Evolutionary conservation across 2,113 vertebrate species (phyloP).

Genomic region (Myanophis thanlyinensis): DNA sequence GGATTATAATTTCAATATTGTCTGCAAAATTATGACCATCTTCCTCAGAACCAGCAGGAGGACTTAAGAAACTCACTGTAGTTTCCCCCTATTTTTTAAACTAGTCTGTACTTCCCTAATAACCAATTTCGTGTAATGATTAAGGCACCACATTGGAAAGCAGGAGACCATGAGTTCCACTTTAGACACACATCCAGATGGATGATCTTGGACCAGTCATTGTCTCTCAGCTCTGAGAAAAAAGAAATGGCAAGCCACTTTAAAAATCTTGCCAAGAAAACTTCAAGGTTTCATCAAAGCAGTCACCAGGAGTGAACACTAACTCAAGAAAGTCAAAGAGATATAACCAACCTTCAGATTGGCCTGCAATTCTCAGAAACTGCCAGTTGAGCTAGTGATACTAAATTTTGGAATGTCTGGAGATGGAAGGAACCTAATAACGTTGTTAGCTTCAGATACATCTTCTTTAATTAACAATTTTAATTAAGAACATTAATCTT

Average conservation of each 20-base stretch:
- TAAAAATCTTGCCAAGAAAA: neutral
- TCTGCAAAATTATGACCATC: neutral
- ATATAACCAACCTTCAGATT: neutral
- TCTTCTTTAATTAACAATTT: too few relatives aligned
- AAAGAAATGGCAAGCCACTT: too few relatives aligned
- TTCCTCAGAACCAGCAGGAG: neutral
- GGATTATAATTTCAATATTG: neutral
- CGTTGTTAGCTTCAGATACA: too few relatives aligned
- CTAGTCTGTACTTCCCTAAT: neutral
- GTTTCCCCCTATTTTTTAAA: neutral
- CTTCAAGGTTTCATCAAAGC: neutral
- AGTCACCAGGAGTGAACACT: neutral
- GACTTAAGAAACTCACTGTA: neutral
- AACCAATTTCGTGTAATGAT: neutral
- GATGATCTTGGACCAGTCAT: neutral
- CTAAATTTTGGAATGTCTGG: too few relatives aligned
- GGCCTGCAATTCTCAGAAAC: too few relatives aligned
- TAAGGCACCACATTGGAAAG: neutral
- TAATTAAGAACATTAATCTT: too few relatives aligned
- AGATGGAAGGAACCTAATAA: too few relatives aligned
- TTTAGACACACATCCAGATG: neutral
- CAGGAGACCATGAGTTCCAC: neutral
- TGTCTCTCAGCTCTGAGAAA: too few relatives aligned
- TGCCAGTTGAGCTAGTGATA: too few relatives aligned
- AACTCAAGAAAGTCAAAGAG: too few relatives aligned